phyloP scores from a whole-genome alignment of 2,888 invertebrate species.

The Calameuta idolon region DNA sequence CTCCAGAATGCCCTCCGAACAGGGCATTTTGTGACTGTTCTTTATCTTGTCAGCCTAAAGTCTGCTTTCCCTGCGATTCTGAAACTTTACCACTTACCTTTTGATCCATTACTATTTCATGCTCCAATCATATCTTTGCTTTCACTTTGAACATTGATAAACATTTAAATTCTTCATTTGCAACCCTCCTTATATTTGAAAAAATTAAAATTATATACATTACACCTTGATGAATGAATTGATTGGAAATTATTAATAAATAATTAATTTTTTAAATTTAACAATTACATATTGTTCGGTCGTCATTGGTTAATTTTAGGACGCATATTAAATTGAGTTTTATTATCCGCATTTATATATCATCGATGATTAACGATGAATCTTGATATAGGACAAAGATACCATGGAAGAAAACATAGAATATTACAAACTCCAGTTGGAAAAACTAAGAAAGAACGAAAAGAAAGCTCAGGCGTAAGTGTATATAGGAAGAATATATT shows the following conservation, averaged over 20 bases:
- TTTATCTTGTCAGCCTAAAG: constrained; percentile 16
- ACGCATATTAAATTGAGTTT: background rate
- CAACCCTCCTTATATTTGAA: background rate
- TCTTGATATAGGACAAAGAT: constrained; percentile 41
- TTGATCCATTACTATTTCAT: background rate
- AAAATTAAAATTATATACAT: constrained; percentile 1
- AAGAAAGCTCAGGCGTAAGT: constrained; percentile 43
- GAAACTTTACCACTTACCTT: constrained; percentile 23
- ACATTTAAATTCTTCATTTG: background rate
- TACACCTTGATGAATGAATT: background rate
- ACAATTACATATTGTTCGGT: constrained; percentile 10
- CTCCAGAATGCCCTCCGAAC: constrained; percentile 25
- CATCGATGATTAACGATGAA: background rate
- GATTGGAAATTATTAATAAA: background rate
- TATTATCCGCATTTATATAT: background rate
- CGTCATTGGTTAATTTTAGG: background rate
- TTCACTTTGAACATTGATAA: background rate
- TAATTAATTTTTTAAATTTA: background rate
- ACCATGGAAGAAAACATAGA: constrained; percentile 35
- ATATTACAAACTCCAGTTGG: constrained; percentile 40
- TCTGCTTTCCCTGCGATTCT: constrained; percentile 22
- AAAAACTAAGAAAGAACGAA: constrained; percentile 45
- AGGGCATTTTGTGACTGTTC: constrained; percentile 27
- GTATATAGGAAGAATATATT: background rate
- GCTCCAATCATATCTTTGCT: background rate